Evolutionary conservation across 2,888 invertebrate genomes (phyloP).

Genomic region (Griposia aprilina): DNA sequence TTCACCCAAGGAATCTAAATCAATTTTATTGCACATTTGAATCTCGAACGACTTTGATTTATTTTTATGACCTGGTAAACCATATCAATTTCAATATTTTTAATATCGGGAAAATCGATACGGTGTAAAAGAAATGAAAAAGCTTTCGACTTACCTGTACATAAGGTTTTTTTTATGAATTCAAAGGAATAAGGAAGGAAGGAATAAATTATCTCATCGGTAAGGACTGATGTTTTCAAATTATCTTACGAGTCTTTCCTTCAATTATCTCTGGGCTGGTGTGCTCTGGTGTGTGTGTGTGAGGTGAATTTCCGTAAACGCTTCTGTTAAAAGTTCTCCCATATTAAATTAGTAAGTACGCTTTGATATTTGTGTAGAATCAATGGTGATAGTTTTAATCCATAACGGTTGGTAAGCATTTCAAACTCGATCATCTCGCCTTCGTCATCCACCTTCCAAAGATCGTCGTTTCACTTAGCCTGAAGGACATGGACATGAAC

Average conservation of each 20-base stretch:
- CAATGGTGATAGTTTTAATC: background rate
- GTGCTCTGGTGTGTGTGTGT: too few species aligned
- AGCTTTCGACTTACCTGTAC: too few species aligned
- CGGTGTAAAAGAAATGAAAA: background rate
- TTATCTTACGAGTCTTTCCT: too few species aligned
- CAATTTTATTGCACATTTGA: constrained; percentile 41
- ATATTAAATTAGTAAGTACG: background rate
- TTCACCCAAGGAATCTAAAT: constrained; percentile 19
- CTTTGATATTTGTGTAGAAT: background rate
- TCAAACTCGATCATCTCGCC: background rate
- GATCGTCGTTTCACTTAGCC: background rate
- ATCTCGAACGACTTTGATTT: constrained; percentile 9
- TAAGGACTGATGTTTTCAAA: too few species aligned
- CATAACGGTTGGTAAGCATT: background rate
- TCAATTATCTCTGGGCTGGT: too few species aligned
- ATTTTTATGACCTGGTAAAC: constrained; percentile 19
- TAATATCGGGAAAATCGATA: background rate
- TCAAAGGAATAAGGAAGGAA: too few species aligned
- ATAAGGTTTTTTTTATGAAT: too few species aligned
- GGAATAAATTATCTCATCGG: too few species aligned
- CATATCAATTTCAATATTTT: constrained; percentile 11
- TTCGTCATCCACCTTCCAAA: background rate
- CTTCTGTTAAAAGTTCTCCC: background rate
- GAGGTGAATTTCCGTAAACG: background rate
- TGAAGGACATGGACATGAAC: background rate